A percentile compares a stretch with the other conserved stretches of the same genome.
Conservation (phyloP, 2,797 vertebrate genomes). For the Chrysocyon brachyurus region DNA sequence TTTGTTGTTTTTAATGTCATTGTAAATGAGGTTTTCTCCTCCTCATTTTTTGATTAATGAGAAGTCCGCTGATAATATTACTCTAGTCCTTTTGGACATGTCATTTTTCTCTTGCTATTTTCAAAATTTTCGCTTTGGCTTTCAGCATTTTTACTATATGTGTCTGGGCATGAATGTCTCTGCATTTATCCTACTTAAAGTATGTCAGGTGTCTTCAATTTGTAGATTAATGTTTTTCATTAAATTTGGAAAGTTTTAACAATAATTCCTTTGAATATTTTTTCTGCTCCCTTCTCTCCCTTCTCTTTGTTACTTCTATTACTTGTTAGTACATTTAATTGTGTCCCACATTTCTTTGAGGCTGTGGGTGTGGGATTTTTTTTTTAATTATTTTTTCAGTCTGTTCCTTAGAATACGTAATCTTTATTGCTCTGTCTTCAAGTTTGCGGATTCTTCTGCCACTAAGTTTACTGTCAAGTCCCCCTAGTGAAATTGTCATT, state of each 20-base stretch:
- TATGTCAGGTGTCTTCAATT: not conserved
- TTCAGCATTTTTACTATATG: not conserved
- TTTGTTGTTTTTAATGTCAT: slow-evolving; percentile 29
- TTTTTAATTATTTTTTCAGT: not conserved
- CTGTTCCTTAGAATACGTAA: not conserved
- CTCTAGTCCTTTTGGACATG: not conserved
- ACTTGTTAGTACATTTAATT: not conserved
- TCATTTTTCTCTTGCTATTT: not conserved
- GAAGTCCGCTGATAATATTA: not conserved
- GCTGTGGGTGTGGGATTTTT: not conserved
- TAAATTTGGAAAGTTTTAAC: not conserved
- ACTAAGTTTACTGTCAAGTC: not conserved
- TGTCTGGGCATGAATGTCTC: not conserved
- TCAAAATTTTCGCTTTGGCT: not conserved
- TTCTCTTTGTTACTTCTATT: not conserved
- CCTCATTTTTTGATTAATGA: not conserved
- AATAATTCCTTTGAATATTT: not conserved
- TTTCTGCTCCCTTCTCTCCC: not conserved
- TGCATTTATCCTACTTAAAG: not conserved
- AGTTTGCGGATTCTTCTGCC: not conserved
- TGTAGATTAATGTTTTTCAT: not conserved
- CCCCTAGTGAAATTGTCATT: not conserved
- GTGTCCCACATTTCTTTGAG: not conserved
- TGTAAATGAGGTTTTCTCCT: not conserved
- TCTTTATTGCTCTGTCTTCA: not conserved